Percentiles rank a stretch among this genome's conserved stretches.
phyloP scores from a whole-genome alignment of 2,797 vertebrate species.

The Lacerta viridis region DNA sequence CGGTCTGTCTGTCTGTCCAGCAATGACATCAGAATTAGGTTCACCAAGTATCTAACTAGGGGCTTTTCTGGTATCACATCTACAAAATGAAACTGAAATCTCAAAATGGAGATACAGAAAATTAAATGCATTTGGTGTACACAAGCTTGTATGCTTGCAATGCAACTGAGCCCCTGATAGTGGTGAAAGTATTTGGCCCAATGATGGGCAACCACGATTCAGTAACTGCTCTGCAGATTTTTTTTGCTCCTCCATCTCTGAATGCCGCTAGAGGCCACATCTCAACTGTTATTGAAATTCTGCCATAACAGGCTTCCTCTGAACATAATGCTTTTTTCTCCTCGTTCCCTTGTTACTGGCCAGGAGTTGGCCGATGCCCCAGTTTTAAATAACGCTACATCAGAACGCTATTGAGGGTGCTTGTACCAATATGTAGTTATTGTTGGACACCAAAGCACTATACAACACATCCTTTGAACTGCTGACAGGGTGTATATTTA shows the following conservation, averaged over 20 bases:
- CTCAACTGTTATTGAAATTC: neutral
- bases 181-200: neutral
- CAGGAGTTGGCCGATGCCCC: neutral
- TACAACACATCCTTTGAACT: neutral
- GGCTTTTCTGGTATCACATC: neutral
- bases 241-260: neutral
- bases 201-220: neutral
- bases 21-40: neutral
- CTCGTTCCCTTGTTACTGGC: neutral
- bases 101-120: too few species aligned
- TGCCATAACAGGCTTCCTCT: neutral
- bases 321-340: too few species aligned
- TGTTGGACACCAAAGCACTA: neutral
- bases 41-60: neutral
- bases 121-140: neutral
- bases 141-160: neutral
- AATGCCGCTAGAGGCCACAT: neutral
- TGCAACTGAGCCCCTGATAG: neutral
- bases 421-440: neutral
- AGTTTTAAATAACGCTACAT: neutral
- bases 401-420: neutral
- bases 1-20: too few species aligned
- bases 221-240: neutral
- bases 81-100: neutral
- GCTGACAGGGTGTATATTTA: neutral